phyloP scores from a whole-genome alignment of 2,113 vertebrate species.

The Ochotona princeps region DNA sequence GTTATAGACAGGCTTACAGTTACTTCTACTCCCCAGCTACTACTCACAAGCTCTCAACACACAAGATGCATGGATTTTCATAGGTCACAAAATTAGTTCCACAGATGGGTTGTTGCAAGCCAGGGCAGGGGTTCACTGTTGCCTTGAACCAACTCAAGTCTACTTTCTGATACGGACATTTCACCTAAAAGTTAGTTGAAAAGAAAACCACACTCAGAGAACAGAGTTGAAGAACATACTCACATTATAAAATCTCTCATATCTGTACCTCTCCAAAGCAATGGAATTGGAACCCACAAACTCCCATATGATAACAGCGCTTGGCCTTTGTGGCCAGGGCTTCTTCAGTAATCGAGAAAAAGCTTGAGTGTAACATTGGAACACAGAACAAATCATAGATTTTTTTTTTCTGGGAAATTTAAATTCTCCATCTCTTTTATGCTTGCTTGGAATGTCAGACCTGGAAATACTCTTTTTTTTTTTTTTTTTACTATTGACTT shows the following conservation, averaged over 20 bases:
- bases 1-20: neutral
- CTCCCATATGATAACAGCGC: accelerated
- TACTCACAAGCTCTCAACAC: conserved; percentile 66
- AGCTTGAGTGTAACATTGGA: too few species aligned
- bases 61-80: conserved; percentile 63
- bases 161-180: conserved; percentile 62
- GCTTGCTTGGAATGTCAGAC: neutral
- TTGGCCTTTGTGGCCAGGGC: neutral
- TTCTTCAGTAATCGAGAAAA: neutral
- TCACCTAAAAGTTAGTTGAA: conserved; percentile 60
- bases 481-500: too few species aligned
- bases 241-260: neutral
- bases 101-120: conserved; percentile 47
- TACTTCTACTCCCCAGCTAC: neutral
- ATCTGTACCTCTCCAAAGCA: neutral
- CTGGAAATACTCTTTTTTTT: neutral
- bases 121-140: neutral
- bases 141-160: conserved; percentile 6
- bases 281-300: too few species aligned
- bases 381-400: too few species aligned
- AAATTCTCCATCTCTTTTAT: neutral
- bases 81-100: conserved; percentile 61
- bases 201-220: neutral
- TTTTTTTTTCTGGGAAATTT: neutral
- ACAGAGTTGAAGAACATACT: neutral